Conservation (phyloP, 2,888 invertebrate genomes). For the Sarcophaga subvicina region DNA sequence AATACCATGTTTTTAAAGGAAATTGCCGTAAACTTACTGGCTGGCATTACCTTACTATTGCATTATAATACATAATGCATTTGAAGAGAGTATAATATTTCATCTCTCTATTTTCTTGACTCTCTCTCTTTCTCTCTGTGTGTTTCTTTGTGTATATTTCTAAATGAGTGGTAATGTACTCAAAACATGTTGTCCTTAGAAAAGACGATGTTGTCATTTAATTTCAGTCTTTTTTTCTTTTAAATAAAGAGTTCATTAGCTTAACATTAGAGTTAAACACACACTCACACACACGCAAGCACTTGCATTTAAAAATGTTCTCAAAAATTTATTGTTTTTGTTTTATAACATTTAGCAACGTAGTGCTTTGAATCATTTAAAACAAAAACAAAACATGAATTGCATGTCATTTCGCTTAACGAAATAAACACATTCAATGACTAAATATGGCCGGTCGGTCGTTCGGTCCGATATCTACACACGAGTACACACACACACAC, state of each 20-base stretch:
- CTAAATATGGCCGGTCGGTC: neutral
- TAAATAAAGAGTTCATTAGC: constrained; percentile 65
- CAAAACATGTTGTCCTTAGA: constrained; percentile 1
- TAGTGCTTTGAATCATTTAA: neutral
- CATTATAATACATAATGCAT: too few species aligned
- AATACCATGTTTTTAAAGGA: too few species aligned
- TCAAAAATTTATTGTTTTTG: neutral
- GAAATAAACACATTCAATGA: neutral
- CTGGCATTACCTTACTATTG: too few species aligned
- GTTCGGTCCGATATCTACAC: neutral
- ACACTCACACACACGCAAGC: neutral
- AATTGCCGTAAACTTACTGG: too few species aligned
- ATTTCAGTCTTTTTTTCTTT: neutral
- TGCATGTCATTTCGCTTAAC: neutral
- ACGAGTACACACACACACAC: neutral
- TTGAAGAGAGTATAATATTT: too few species aligned
- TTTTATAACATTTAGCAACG: neutral
- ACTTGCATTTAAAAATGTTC: neutral
- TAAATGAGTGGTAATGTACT: neutral
- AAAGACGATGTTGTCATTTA: neutral
- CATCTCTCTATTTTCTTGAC: neutral
- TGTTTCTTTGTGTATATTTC: neutral
- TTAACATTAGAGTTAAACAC: constrained; percentile 38
- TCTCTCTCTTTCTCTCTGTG: neutral
- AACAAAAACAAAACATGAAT: neutral